These are phyloP conservation scores for Thunnus maccoyii DNA, from an alignment of 2,113 vertebrate species.

Conservation along the genomic window DNA sequence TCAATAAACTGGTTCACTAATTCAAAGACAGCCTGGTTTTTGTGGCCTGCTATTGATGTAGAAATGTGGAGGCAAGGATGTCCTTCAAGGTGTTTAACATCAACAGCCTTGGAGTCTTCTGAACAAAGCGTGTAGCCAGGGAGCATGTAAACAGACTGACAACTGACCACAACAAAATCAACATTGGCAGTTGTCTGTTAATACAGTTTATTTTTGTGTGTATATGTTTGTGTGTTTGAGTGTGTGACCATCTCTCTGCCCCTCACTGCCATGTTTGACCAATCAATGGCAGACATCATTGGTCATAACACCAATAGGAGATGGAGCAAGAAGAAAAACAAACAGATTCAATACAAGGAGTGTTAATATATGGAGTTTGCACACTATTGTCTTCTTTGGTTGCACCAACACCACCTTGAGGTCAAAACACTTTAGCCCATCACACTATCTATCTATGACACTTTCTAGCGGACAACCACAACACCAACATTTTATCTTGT, in stretches of 20 bases:
- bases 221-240: slow-evolving; percentile 6
- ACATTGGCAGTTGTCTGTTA: no score
- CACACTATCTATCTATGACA: no score
- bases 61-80: background rate
- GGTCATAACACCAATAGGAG: slow-evolving; percentile 74
- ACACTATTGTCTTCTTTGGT: background rate
- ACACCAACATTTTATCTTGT: no score
- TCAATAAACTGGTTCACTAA: background rate
- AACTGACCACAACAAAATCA: no score
- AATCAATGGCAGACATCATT: slow-evolving; percentile 87
- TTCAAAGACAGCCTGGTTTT: background rate
- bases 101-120: background rate
- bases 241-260: slow-evolving; percentile 46
- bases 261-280: slow-evolving; percentile 82
- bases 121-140: background rate
- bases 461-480: no score
- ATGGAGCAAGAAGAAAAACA: slow-evolving; percentile 49
- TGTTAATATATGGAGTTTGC: background rate
- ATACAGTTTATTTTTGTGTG: background rate
- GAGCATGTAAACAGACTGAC: background rate
- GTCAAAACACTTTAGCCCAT: no score
- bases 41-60: background rate
- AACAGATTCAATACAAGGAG: background rate
- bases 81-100: slow-evolving; percentile 2
- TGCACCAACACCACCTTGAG: no score